Conservation (phyloP, 92 coral and sea anemone species). For the Heteractis magnifica region DNA sequence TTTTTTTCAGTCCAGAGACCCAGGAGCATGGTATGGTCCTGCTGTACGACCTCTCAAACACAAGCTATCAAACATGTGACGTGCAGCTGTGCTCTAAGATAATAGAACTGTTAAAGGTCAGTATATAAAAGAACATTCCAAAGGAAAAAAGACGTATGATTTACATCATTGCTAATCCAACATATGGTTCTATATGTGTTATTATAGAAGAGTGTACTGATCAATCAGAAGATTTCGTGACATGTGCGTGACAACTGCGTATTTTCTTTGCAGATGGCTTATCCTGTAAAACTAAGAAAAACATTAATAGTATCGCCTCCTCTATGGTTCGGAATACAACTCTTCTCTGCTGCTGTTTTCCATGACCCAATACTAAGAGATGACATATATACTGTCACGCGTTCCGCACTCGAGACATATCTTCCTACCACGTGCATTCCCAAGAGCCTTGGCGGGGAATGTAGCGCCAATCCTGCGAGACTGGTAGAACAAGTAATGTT, state of each 20-base stretch:
- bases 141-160: no score
- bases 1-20: background rate
- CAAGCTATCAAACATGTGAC: constrained; percentile 6
- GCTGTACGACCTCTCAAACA: constrained; percentile 2
- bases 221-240: no score
- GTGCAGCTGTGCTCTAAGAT: constrained; percentile 12
- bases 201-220: no score
- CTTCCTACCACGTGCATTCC: constrained; percentile 1
- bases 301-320: constrained; percentile 19
- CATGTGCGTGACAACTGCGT: no score
- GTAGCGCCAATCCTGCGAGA: background rate
- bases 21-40: constrained; percentile 5
- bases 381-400: constrained; percentile 6
- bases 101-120: constrained; percentile 2
- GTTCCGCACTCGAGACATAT: background rate
- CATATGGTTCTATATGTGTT: no score
- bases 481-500: constrained; percentile 10
- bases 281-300: constrained; percentile 8
- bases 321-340: constrained; percentile 12
- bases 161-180: background rate
- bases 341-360: background rate
- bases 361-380: background rate
- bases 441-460: constrained; percentile 7
- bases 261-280: constrained; percentile 8
- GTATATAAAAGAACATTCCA: no score